Percentiles rank a stretch among this genome's conserved stretches.
These are phyloP conservation scores for Apodemia zela DNA, from an alignment of 2,888 invertebrate species.

Conservation along the genomic window DNA sequence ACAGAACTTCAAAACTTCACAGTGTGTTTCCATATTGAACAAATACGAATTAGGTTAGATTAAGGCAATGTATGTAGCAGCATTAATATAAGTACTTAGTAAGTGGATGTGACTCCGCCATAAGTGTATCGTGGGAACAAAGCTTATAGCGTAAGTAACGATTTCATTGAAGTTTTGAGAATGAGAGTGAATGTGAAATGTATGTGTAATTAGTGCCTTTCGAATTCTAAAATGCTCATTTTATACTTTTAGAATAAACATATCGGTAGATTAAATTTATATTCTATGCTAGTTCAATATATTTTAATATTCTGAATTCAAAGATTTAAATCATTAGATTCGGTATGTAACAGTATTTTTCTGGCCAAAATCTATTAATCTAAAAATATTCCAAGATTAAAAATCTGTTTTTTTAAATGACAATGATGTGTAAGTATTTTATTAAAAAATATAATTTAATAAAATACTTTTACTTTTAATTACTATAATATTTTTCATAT, in stretches of 20 bases:
- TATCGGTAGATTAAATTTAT: conserved; percentile 34
- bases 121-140: conserved; percentile 61
- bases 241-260: conserved; percentile 39
- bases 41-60: conserved; percentile 61
- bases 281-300: conserved; percentile 29
- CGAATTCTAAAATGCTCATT: conserved; percentile 39
- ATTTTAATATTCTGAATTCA: conserved; percentile 20
- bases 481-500: too few relatives aligned
- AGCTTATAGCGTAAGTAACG: conserved; percentile 41
- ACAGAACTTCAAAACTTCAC: conserved; percentile 51
- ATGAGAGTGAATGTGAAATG: conserved; percentile 24
- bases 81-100: conserved; percentile 41
- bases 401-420: too few relatives aligned
- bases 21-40: conserved; percentile 49
- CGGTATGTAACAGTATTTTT: too few relatives aligned
- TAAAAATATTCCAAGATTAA: too few relatives aligned
- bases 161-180: conserved; percentile 26
- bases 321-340: conserved; percentile 21
- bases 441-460: too few relatives aligned
- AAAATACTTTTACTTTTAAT: too few relatives aligned
- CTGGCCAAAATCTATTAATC: too few relatives aligned
- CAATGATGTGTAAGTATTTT: too few relatives aligned
- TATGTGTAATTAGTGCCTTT: conserved; percentile 32
- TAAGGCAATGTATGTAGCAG: conserved; percentile 45
- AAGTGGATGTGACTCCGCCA: conserved; percentile 69